Conservation (phyloP, 2,888 invertebrate genomes). For the Caenorhabditis sulstoni region DNA sequence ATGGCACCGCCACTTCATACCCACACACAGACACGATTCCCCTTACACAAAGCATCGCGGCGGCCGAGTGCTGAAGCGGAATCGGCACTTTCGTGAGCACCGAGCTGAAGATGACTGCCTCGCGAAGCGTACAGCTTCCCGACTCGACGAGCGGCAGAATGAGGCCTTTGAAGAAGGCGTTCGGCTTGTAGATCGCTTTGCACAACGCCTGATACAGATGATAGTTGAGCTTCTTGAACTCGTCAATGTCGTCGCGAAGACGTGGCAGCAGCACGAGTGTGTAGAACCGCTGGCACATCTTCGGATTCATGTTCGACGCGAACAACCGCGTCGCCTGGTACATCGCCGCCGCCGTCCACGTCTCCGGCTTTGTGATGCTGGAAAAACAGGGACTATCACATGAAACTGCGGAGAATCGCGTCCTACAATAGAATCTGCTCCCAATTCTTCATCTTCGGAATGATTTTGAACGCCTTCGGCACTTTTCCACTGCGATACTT, state of each 20-base stretch:
- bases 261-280: conserved; percentile 92
- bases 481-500: conserved; percentile 95
- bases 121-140: conserved; percentile 94
- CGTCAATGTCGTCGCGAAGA: conserved; percentile 93
- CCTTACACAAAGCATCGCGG: conserved; percentile 85
- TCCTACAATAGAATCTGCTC: conserved; percentile 81
- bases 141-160: conserved; percentile 86
- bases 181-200: conserved; percentile 95
- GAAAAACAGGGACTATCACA: too few relatives aligned
- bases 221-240: conserved; percentile 95
- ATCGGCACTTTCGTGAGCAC: conserved; percentile 92
- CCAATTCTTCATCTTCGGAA: conserved; percentile 86
- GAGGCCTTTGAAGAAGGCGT: conserved; percentile 95
- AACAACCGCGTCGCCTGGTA: conserved; percentile 96
- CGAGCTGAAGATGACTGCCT: conserved; percentile 95
- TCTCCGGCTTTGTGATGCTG: conserved; percentile 87
- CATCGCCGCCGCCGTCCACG: conserved; percentile 98
- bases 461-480: conserved; percentile 97
- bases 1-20: too few relatives aligned
- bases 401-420: neutral
- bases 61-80: conserved; percentile 94
- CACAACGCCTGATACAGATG: conserved; percentile 95
- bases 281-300: conserved; percentile 96
- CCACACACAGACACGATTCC: too few relatives aligned
- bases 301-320: conserved; percentile 95